Evolutionary conservation across 2,113 vertebrate genomes (phyloP), one percentile per base, ranked within the genome.

Genomic region (Struthio camelus): DNA sequence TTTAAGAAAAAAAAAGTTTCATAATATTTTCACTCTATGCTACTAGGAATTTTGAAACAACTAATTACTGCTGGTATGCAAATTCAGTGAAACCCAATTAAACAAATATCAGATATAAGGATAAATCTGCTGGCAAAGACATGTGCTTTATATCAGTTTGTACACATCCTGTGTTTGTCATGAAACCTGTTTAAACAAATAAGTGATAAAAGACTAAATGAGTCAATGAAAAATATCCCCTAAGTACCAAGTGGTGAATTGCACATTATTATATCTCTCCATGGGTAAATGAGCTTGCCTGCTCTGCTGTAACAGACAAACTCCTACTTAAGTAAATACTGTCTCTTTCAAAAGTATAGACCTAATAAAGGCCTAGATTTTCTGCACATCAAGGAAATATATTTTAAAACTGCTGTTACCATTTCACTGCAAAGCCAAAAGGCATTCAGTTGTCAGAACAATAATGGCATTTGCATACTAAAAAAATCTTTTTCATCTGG

Each of bases 131-230:
- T 85, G 79, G 69, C 17, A 32, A 96, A 95, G 90, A 42, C 7
- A 25, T 36, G 17, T 91, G 42, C 51, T 96, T 91, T 86, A 11
- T 93, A 86, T 96, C 73, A 86, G 46, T 78, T 91, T 94, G 80
- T 93, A 87, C 54, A 91, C 46, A 96, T 89, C 22, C 56, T 58
- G 17, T 96, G 75, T 92, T 98, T 97, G 65, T 89, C 75, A 54
- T 54, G 32, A 96, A 97, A 92, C 25, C 62, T 93, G 46, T 96
- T 96, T 95, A 98, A 97, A 97, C 87, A 97, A 97, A 93, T 72
- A 97, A 93, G 66, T 82, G 91, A 96, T 97, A 94, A 97, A 97
- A 93, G 65, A 93, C 90, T 91, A 85, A 97, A 87, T 46, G 7
- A 96, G 85, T 89, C 92, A 86, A 95, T 79, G 87, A 85, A 87